Evolutionary conservation across 2,888 invertebrate genomes (phyloP).

Genomic region (Deilephila porcellus): DNA sequence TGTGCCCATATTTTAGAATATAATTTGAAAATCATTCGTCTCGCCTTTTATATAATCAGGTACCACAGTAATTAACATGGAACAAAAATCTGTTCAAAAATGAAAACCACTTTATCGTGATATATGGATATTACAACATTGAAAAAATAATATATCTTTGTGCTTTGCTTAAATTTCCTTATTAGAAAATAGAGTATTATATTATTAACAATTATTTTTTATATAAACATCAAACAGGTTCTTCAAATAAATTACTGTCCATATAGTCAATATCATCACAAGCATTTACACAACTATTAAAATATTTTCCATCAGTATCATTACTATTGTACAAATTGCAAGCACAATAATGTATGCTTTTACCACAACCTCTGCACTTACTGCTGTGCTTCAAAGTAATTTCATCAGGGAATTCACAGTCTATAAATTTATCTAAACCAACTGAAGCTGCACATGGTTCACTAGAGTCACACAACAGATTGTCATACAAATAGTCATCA

Average conservation of each 20-base stretch:
- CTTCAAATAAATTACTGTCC: constrained; percentile 74
- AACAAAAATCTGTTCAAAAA: no score
- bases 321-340: constrained; percentile 68
- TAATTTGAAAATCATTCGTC: no score
- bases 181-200: neutral
- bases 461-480: constrained; percentile 72
- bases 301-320: constrained; percentile 66
- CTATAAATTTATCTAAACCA: constrained; percentile 62
- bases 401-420: constrained; percentile 71
- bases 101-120: no score
- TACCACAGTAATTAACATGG: no score
- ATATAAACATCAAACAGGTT: constrained; percentile 14
- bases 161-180: no score
- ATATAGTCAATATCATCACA: constrained; percentile 71
- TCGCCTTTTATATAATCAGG: no score
- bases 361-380: constrained; percentile 74
- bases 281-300: constrained; percentile 63
- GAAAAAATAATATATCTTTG: no score
- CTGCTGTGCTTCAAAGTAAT: constrained; percentile 71
- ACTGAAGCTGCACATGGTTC: constrained; percentile 33
- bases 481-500: constrained; percentile 87
- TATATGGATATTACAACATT: no score
- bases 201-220: neutral
- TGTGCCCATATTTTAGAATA: no score
- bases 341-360: constrained; percentile 70